Evolutionary conservation across 2,113 vertebrate species (phyloP), one percentile per base, ranked within the genome.

Genomic region (Phalacrocorax pelagicus): DNA sequence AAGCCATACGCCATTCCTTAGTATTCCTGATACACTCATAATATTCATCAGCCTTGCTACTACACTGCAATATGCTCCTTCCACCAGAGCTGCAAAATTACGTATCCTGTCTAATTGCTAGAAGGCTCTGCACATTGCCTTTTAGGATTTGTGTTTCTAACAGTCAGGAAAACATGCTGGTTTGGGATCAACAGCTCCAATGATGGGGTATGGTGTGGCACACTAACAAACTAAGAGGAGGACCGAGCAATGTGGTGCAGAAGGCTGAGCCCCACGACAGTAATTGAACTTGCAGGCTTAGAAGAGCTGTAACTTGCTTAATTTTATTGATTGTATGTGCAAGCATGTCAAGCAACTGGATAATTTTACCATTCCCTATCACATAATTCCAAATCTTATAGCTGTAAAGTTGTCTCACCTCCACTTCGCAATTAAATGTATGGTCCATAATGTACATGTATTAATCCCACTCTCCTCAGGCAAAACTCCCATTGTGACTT

Each of bases 151-250:
- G 24, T 18, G 11, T 55, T 79, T 82, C 44, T 29, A 49, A 9
- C 24, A 57, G 47, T 22, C 40, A 79, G 17, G 29, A 78, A 61
- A 81, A 55, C 5, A n/a, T 0, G 5, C 15, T 4, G 1, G 7
- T 47, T 74, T 83, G 69, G 46, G 59, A 92, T 49, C 44, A 83
- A 51, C 44, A 61, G 40, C 51, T 91, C 57, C 69, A 59, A 1
- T 9, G 44, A 42, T 0, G 0, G 22, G 8, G 7, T 63, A 23
- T 1, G 6, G n/a, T 38, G 52, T 16, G n/a, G 40, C 4, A 42
- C 15, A 14, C 16, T 49, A 47, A 51, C 2, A 0, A 74, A n/a
- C 36, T 7, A 47, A 19, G 40, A 66, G 55, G 29, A 88, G 34
- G 42, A 52, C 77, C 5, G 36, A 75, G 42, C 22, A 61, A 15